These are phyloP conservation scores for Siderastrea siderea DNA, from an alignment of 92 coral and sea anemone genomes.

Conservation along the genomic window DNA sequence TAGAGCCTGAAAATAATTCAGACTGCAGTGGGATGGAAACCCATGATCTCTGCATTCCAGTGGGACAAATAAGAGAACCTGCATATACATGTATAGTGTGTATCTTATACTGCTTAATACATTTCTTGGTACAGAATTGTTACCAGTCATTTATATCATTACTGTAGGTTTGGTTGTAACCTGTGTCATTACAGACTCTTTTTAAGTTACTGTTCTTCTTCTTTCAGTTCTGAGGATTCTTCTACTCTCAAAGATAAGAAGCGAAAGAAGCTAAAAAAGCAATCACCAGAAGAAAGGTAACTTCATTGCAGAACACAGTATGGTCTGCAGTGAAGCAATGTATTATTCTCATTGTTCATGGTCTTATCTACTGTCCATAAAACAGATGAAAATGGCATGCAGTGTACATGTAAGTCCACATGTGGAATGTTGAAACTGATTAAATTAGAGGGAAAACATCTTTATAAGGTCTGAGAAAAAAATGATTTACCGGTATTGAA, in stretches of 20 bases:
- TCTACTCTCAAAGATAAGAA: slow-evolving; percentile 5
- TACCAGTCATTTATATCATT: too few relatives aligned
- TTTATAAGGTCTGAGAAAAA: not conserved
- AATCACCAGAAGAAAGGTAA: slow-evolving; percentile 53
- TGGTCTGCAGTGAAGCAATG: slow-evolving; percentile 7
- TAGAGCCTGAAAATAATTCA: too few relatives aligned
- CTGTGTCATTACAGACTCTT: not conserved
- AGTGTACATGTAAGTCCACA: not conserved
- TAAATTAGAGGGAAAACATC: not conserved
- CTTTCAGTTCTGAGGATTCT: slow-evolving; percentile 20
- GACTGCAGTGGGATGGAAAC: too few relatives aligned
- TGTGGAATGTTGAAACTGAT: not conserved
- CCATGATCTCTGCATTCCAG: too few relatives aligned
- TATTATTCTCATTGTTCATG: not conserved
- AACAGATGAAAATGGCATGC: not conserved
- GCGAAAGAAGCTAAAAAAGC: slow-evolving; percentile 25
- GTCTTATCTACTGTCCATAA: not conserved
- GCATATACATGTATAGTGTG: too few relatives aligned
- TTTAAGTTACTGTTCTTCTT: not conserved
- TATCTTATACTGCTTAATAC: too few relatives aligned
- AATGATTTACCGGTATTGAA: not conserved
- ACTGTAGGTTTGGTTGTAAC: too few relatives aligned
- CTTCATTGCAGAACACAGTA: not conserved
- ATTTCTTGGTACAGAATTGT: too few relatives aligned
- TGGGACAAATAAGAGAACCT: too few relatives aligned